Base-by-base conservation (phyloP, 2,113 vertebrate genomes). In the Cheirogaleus medius region DNA sequence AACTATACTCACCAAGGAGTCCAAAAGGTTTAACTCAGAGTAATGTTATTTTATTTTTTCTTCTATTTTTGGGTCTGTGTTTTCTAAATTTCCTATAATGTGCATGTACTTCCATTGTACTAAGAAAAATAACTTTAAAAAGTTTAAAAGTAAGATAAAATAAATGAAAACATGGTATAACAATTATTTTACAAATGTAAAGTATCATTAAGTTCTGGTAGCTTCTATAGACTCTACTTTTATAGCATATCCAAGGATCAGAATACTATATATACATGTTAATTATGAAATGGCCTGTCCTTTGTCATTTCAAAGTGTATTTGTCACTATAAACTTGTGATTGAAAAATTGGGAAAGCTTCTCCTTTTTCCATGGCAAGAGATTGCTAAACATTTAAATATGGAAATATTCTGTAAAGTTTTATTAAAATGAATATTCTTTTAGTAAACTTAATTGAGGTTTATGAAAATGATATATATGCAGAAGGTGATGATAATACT, bases 371-470 rank as follows among this genome's bases (percentile, higher is more conserved):
- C 27, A 56, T 17, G 6, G 21, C 13, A 92, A 90, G 52, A 86
- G 37, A 82, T 18, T 82, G 34, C 8, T 77, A 74, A 93, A 44
- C 23, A 71, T 90, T 96, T 86, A 97, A 92, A 86, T 71, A 34
- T 77, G 11, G 91, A 71, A 71, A 69, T 69, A 63, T 47, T 93
- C 90, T 92, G 3, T 52, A 84, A 82, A 56, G 15, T 88, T 87
- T 96, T 73, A 63, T 73, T 87, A 60, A 87, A 95, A 83, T 17
- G 37, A 52, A 39, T 14, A 42, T 37, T 74, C 32, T 34, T 93
- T 77, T 82, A 87, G 47, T 54, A 90, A 89, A 78, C 1, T 32
- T 83, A 37, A 88, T 27, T 71, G 27, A 87, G 32, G 69, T 47
- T 87, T 58, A 92, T 78, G 82, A 44, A 44, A 15, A 83, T 29